A percentile compares a stretch with the other conserved stretches of the same genome.
These are phyloP conservation scores for Hoplostethus atlanticus DNA, from an alignment of 2,797 vertebrate genomes.

Conservation along the genomic window DNA sequence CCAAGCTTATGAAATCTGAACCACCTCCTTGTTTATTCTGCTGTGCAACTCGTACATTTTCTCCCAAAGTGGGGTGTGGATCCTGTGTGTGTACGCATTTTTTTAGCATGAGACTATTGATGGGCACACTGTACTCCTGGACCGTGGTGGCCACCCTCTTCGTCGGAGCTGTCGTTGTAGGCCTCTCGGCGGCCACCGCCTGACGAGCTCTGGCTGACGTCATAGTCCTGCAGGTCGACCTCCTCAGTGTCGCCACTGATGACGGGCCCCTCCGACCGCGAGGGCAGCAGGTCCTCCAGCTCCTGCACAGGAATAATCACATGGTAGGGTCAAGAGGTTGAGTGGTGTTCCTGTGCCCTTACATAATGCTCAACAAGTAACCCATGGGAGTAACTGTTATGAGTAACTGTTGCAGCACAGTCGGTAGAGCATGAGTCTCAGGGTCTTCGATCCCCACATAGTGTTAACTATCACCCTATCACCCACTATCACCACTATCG, in stretches of 20 bases:
- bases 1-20: conserved; percentile 72
- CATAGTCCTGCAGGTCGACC: conserved; percentile 97
- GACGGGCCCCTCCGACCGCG: conserved; percentile 92
- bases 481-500: too few relatives aligned
- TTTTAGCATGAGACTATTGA: conserved; percentile 86
- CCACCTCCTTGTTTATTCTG: conserved; percentile 80
- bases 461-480: too few relatives aligned
- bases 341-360: too few relatives aligned
- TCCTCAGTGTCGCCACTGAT: conserved; percentile 94
- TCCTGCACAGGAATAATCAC: conserved; percentile 81
- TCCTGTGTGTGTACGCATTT: conserved; percentile 49
- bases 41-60: conserved; percentile 82
- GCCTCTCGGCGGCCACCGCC: conserved; percentile 94
- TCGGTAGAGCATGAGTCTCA: too few relatives aligned
- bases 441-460: too few relatives aligned
- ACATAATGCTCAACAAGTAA: too few relatives aligned
- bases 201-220: conserved; percentile 90
- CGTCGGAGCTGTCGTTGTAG: conserved; percentile 97
- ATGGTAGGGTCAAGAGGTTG: neutral
- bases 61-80: conserved; percentile 55
- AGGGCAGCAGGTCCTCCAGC: conserved; percentile 96
- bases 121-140: conserved; percentile 98
- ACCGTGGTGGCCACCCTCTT: conserved; percentile 94
- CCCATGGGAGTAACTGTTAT: too few relatives aligned
- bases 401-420: too few relatives aligned